Evolutionary conservation across 2,797 vertebrate species (phyloP).

Genomic region (Cephalopachus bancanus): DNA sequence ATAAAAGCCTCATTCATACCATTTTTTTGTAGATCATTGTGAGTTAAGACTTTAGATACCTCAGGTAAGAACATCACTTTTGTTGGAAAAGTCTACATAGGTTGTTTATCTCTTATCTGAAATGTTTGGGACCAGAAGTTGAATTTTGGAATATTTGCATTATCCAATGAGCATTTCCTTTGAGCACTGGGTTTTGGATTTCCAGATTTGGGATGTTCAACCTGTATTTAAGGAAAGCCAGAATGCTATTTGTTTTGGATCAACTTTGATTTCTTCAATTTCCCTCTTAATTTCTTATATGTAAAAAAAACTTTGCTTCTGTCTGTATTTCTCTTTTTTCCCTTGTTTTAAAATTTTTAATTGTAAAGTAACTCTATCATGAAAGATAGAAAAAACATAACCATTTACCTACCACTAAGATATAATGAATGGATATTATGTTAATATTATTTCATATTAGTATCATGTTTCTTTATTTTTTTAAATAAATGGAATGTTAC

Average conservation of each 20-base stretch:
- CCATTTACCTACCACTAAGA: rapidly evolving
- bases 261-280: neutral
- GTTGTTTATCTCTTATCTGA: neutral
- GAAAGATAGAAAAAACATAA: neutral
- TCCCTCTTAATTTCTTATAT: neutral
- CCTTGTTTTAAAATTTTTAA: neutral
- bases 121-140: too few relatives aligned
- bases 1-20: neutral
- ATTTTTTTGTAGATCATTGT: neutral
- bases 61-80: rapidly evolving
- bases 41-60: neutral
- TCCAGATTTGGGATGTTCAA: neutral
- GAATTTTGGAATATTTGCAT: neutral
- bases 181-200: neutral
- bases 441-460: rapidly evolving
- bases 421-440: rapidly evolving
- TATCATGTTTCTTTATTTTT: rapidly evolving
- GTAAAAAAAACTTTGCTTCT: neutral
- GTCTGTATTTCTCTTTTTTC: neutral
- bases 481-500: rapidly evolving
- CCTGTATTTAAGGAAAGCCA: neutral
- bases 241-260: neutral
- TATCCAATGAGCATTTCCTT: neutral
- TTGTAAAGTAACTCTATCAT: rapidly evolving
- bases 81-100: too few relatives aligned